These are phyloP conservation scores for Emydoidea blandingii DNA, from an alignment of 2,797 vertebrate genomes.

Conservation along the genomic window DNA sequence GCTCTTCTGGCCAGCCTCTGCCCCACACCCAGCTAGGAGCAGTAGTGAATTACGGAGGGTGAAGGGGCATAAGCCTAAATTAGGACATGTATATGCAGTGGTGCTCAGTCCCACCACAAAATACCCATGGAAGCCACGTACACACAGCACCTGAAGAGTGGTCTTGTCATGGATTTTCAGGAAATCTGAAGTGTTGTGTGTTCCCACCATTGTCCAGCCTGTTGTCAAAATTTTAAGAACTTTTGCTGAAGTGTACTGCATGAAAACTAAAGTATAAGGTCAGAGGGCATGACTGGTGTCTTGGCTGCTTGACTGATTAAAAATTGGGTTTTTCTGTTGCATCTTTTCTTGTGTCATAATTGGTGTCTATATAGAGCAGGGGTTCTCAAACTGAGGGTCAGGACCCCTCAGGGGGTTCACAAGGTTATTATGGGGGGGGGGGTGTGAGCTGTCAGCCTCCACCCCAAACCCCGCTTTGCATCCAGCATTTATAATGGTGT, in stretches of 20 bases:
- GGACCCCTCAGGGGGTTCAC: no score
- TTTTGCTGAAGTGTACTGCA: not conserved
- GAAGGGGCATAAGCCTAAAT: no score
- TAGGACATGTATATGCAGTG: no score
- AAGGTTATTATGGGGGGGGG: no score
- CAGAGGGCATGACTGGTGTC: constrained; percentile 6
- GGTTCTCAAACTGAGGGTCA: no score
- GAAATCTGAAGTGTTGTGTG: not conserved
- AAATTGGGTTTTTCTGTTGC: not conserved
- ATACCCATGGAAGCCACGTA: not conserved
- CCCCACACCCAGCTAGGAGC: no score
- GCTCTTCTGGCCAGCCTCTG: no score
- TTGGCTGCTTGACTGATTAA: constrained; percentile 11
- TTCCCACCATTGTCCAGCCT: not conserved
- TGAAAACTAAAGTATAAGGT: not conserved
- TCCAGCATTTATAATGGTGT: no score
- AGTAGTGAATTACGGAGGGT: no score
- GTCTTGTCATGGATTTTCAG: not conserved
- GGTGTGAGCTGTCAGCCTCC: no score
- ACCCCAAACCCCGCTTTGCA: no score
- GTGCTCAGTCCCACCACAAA: not conserved
- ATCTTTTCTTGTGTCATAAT: not conserved
- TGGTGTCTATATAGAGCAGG: not conserved
- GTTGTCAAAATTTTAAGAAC: not conserved
- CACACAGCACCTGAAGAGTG: not conserved